Conservation (phyloP, 1,140 invertebrate species). For the Brachionus angularis region DNA sequence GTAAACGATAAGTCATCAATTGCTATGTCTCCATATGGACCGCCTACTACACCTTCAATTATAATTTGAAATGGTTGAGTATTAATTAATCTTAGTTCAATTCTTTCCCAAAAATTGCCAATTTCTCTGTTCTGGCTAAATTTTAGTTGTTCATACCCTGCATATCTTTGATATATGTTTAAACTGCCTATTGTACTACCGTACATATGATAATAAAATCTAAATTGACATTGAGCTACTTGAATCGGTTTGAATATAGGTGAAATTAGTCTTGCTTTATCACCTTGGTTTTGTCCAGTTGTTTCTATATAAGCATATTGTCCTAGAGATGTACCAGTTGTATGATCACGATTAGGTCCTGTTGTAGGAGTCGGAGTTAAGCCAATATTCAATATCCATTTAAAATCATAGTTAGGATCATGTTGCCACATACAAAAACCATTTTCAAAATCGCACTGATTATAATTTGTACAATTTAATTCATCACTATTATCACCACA, state of each 20-base stretch:
- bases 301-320: slow-evolving; percentile 16
- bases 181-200: slow-evolving; percentile 45
- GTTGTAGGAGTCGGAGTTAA: slow-evolving; percentile 63
- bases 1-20: slow-evolving; percentile 56
- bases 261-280: slow-evolving; percentile 1
- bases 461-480: not conserved
- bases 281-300: not conserved
- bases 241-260: not conserved
- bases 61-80: slow-evolving; percentile 56
- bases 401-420: slow-evolving; percentile 48
- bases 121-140: slow-evolving; percentile 47
- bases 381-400: slow-evolving; percentile 48
- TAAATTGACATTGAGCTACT: slow-evolving; percentile 44
- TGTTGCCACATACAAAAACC: slow-evolving; percentile 52
- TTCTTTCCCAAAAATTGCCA: slow-evolving; percentile 43
- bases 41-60: slow-evolving; percentile 66
- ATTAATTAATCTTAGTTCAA: not conserved
- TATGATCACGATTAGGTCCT: slow-evolving; percentile 72
- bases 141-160: not conserved
- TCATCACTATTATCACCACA: slow-evolving; percentile 44
- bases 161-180: not conserved
- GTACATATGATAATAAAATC: slow-evolving; percentile 50
- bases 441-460: slow-evolving; percentile 37
- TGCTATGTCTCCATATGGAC: slow-evolving; percentile 60
- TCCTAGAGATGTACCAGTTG: slow-evolving; percentile 50